Evolutionary conservation across 2,888 invertebrate species (phyloP).

Genomic region (Lycophotia porphyrea): DNA sequence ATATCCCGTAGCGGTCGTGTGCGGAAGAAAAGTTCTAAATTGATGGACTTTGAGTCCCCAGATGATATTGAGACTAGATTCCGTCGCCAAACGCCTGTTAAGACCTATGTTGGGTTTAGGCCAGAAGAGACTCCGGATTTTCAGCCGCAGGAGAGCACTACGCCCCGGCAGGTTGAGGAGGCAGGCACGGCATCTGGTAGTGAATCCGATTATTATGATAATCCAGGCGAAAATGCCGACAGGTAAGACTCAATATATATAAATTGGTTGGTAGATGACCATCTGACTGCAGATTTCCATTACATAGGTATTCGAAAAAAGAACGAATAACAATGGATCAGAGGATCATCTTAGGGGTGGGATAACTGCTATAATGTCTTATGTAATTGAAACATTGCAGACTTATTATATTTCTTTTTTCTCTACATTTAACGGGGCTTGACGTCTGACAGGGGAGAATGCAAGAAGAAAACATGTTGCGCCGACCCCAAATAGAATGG

Average conservation of each 20-base stretch:
- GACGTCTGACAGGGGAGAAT: too few relatives aligned
- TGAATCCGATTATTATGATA: constrained; percentile 87
- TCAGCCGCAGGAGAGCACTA: constrained; percentile 71
- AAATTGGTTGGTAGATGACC: background rate
- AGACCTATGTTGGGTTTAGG: constrained; percentile 74
- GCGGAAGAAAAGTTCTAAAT: constrained; percentile 98
- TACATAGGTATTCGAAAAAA: background rate
- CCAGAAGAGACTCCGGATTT: constrained; percentile 79
- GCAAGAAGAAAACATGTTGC: too few relatives aligned
- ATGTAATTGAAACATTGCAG: background rate
- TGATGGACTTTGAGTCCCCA: constrained; percentile 97
- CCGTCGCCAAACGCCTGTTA: constrained; percentile 82
- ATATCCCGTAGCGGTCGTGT: constrained; percentile 97
- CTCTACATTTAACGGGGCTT: too few relatives aligned
- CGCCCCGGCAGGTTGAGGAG: constrained; percentile 76
- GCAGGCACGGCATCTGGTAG: constrained; percentile 83
- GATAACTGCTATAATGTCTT: background rate
- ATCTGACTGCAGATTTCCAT: background rate
- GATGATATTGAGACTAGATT: constrained; percentile 94
- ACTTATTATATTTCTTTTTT: too few relatives aligned
- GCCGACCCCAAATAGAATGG: too few relatives aligned
- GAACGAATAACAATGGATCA: background rate
- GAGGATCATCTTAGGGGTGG: background rate
- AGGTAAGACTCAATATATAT: constrained; percentile 73
- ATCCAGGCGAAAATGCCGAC: constrained; percentile 84